Conservation (phyloP, 1,140 invertebrate genomes). For the Globodera rostochiensis region DNA sequence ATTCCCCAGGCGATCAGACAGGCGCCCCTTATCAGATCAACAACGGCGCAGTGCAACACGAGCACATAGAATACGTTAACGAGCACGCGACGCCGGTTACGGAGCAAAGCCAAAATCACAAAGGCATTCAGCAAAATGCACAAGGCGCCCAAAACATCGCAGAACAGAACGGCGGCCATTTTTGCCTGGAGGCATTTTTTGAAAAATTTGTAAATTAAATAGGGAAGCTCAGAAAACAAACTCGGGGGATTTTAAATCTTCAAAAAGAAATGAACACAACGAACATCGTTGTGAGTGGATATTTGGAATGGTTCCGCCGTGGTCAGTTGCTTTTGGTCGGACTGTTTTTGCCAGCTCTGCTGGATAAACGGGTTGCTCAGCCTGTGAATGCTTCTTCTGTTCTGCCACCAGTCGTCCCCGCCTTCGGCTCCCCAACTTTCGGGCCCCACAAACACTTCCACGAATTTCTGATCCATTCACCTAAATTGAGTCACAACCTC, state of each 20-base stretch:
- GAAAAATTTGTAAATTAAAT: neutral
- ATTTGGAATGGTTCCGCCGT: neutral
- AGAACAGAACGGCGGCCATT: slow-evolving; percentile 48
- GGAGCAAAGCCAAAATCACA: slow-evolving; percentile 53
- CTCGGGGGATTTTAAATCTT: neutral
- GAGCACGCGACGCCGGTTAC: slow-evolving; percentile 57
- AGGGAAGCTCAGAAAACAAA: neutral
- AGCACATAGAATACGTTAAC: slow-evolving; percentile 64
- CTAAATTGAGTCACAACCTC: neutral
- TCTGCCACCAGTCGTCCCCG: neutral
- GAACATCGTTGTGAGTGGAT: neutral
- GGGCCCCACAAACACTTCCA: neutral
- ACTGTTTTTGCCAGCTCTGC: neutral
- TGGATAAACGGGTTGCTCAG: neutral
- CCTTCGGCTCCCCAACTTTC: neutral
- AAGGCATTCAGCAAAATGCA: slow-evolving; percentile 59
- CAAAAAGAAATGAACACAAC: neutral
- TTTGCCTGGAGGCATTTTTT: slow-evolving; percentile 29
- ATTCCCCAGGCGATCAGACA: slow-evolving; percentile 58
- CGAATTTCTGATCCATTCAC: neutral
- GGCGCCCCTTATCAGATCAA: slow-evolving; percentile 61
- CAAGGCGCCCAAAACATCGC: slow-evolving; percentile 56
- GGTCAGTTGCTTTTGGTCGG: neutral
- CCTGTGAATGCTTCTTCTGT: neutral
- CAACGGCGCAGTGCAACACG: slow-evolving; percentile 62